Evolutionary conservation across 35 echinoderm and acorn worm species (phyloP), one percentile per base, ranked within the genome.

Genomic region (Ophiothrix spiculata): DNA sequence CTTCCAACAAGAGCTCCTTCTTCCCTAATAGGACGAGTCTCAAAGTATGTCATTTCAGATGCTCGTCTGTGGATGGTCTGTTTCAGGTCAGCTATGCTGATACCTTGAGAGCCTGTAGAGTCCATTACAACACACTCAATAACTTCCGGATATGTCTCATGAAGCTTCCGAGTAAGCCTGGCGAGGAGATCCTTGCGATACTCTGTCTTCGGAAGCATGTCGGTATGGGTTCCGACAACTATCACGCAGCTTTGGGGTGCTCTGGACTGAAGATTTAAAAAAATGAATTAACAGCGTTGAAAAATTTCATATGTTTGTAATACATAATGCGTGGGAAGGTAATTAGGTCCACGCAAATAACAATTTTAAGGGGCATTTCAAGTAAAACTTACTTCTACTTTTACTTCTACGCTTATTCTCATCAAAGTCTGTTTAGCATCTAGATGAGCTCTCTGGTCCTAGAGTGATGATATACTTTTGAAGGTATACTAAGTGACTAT

Each of bases 241-340:
- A 93, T 85, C 21, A 93, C 81, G 54, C 76, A 41, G 38, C 80
- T 87, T 31, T 88, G 64, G 23, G 91, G 77, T 31, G 91, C 86
- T 88, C 91, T 80, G 1, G 91, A 88, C 91, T 93, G 76, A 32
- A 60, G 32, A 41, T 21, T 14, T 49, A 10, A 49, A 49, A 49
- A 49, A 49, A 34, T 32, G 42, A 6, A 49, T n/a, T 1, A 33
- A 28, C 25, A 78, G 34, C 19, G 33, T 17, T 12, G 11, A 76
- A 76, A 76, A 12, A 28, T 28, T 4, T 6, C 4, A 6, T 76
- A 28, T 8, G 8, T 28, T 76, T 28, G 34, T 31, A 11, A 76
- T 11, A 49, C 19, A 49, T 49, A 49, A 49, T 49, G 42, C 6
- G 6, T 49, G 6, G 6, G 42, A 49, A 49, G 42, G 19, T 49